A percentile compares a stretch with the other conserved stretches of the same genome.
These are phyloP conservation scores for Parnassius apollo DNA, from an alignment of 2,888 invertebrate species.

Conservation along the genomic window DNA sequence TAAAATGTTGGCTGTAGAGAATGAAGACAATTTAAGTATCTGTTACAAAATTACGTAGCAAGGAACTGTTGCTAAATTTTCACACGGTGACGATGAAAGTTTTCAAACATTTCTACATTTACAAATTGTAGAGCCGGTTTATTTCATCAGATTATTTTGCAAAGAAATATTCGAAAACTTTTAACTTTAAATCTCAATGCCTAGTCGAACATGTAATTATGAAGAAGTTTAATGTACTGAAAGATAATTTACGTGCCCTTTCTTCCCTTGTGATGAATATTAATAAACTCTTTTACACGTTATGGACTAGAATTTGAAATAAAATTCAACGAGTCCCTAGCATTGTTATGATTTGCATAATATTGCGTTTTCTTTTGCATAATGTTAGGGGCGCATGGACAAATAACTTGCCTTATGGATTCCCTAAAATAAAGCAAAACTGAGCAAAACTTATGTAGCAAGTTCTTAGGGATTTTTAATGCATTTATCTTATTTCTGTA, in stretches of 20 bases:
- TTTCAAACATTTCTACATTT: not conserved
- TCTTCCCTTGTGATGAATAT: constrained; percentile 18
- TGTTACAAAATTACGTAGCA: not conserved
- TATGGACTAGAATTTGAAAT: constrained; percentile 18
- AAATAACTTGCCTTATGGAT: not conserved
- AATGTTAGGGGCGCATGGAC: not conserved
- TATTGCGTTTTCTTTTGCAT: not conserved
- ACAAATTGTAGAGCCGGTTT: not conserved
- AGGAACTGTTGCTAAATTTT: too few species aligned
- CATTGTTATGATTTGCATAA: constrained; percentile 7
- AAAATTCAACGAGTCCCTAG: constrained; percentile 7
- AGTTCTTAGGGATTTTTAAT: not conserved
- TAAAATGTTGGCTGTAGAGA: not conserved
- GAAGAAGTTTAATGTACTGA: constrained; percentile 19
- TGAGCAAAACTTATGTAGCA: too few species aligned
- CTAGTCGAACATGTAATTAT: constrained; percentile 18
- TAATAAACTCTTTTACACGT: constrained; percentile 20
- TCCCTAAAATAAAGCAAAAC: too few species aligned
- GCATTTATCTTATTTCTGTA: too few species aligned
- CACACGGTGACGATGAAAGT: too few species aligned
- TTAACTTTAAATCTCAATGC: constrained; percentile 9
- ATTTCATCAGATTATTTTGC: constrained; percentile 4
- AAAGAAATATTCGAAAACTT: not conserved
- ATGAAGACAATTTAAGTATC: not conserved
- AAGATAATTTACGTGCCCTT: constrained; percentile 19